Evolutionary conservation across 2,888 invertebrate species (phyloP), one percentile per base, ranked within the genome.

Genomic region (Galeopsomyia nigrocyanea): DNA sequence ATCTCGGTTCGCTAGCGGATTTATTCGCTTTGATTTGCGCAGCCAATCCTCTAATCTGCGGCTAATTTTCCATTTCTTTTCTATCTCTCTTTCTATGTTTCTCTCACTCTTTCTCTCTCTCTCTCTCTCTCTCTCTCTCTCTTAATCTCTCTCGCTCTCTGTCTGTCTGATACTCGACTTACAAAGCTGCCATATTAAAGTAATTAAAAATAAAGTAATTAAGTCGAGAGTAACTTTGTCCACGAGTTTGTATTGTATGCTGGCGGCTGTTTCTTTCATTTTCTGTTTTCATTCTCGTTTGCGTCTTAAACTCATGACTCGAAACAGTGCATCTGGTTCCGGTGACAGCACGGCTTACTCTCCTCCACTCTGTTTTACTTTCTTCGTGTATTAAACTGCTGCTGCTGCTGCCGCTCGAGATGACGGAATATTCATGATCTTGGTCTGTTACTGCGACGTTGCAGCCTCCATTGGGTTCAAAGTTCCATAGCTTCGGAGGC

Each of bases 11-110:
- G 21, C 26, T 13, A 16, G 55, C 17, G n/a, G 62, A 65, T 71
- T 60, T 71, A 71, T 71, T 53, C 55, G 56, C 70, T 65, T 65
- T 65, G 58, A 70, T 64, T 64, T 60, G 53, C 47, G 53, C 46
- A 16, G 17, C 16, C 19, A 16, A 39, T 63, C 63, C 69, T 69
- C 69, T 69, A 69, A 71, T 71, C 61, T 61, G 65, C 49, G 56
- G 61, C 66, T 71, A 65, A 66, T 66, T 66, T 66, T 21, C 62
- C 17, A n/a, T 14, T 49, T 57, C 26, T 56, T 17, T 19, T 47
- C 5, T 26, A 5, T n/a, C 50, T 31, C 19, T n/a, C n/a, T 50
- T 10, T n/a, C 26, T 3, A 0, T 19, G 7, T 14, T 19, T 19
- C 10, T 13, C 16, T 10, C 62, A n/a, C 13, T 65, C 21, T 57